These are phyloP conservation scores for Sycobia sp. DNA, from an alignment of 1,140 invertebrate genomes.

Conservation along the genomic window DNA sequence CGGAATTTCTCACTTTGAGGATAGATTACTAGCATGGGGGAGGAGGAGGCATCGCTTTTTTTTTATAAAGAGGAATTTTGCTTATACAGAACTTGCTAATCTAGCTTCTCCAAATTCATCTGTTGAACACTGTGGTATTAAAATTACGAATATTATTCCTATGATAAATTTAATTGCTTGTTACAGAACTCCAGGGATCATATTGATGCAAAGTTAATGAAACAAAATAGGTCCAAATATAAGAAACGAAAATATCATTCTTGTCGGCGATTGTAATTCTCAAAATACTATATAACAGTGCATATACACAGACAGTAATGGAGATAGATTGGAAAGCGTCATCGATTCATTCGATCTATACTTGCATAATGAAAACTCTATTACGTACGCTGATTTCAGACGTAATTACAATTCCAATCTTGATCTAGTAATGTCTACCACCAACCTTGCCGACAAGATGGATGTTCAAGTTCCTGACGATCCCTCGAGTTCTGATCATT, in stretches of 20 bases:
- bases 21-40: neutral
- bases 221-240: neutral
- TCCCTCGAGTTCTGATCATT: slow-evolving; percentile 2
- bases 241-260: neutral
- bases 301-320: slow-evolving; percentile 4
- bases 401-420: slow-evolving; percentile 2
- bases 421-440: neutral
- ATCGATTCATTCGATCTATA: neutral
- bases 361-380: slow-evolving; percentile 1
- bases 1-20: slow-evolving; percentile 3
- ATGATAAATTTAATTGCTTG: slow-evolving; percentile 2
- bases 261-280: slow-evolving; percentile 25
- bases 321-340: neutral
- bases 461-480: neutral
- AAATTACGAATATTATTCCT: neutral
- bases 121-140: slow-evolving; percentile 12
- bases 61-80: neutral
- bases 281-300: slow-evolving; percentile 30
- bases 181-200: slow-evolving; percentile 11
- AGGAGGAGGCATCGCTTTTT: slow-evolving; percentile 6
- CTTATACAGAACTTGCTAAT: neutral
- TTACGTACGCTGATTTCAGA: neutral
- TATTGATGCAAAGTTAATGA: neutral
- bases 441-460: neutral
- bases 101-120: neutral